Conservation (phyloP, 64 coral and sea anemone species). For the Stichodactyla mertensii region DNA sequence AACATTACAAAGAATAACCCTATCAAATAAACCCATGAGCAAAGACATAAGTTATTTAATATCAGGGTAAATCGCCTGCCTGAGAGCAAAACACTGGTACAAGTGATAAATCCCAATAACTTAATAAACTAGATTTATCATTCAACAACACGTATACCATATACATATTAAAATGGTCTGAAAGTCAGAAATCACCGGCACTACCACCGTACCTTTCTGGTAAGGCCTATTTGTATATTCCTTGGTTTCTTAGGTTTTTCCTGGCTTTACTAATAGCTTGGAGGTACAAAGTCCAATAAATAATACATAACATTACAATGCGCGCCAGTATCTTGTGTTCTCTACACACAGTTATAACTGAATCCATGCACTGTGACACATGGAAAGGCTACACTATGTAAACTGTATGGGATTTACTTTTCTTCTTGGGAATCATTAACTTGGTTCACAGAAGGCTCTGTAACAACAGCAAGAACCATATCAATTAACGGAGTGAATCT, state of each 20-base stretch:
- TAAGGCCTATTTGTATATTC: background rate
- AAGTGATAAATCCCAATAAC: background rate
- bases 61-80: background rate
- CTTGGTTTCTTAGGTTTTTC: background rate
- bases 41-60: background rate
- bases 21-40: background rate
- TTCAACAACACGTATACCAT: background rate
- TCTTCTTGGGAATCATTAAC: background rate
- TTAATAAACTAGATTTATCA: slow-evolving; percentile 2
- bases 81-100: background rate
- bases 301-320: background rate
- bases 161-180: background rate
- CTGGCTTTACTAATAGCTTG: background rate
- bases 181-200: background rate
- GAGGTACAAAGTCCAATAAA: background rate
- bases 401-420: background rate
- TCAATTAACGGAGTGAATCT: background rate
- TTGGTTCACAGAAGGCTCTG: background rate
- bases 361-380: too few species aligned
- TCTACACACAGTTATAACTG: background rate
- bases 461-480: background rate
- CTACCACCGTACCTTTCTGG: too few species aligned
- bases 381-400: background rate
- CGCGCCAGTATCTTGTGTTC: background rate
- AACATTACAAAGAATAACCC: background rate